Evolutionary conservation across 2,888 invertebrate genomes (phyloP).

Genomic region (Subacronicta megacephala): DNA sequence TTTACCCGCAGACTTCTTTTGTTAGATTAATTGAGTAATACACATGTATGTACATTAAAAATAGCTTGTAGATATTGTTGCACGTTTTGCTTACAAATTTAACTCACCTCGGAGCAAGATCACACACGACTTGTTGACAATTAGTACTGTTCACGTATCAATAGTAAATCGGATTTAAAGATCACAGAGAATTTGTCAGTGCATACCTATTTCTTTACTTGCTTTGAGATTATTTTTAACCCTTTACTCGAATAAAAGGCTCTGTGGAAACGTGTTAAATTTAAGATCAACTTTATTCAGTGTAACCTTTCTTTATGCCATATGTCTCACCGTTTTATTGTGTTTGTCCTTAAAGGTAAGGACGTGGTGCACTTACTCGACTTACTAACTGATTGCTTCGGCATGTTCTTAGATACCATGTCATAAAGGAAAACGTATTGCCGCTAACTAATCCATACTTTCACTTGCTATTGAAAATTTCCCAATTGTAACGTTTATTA

Average conservation of each 20-base stretch:
- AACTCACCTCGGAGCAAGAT: slow-evolving; percentile 10
- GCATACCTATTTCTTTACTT: slow-evolving; percentile 2
- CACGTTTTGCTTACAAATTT: slow-evolving; percentile 10
- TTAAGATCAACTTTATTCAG: neutral
- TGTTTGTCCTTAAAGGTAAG: no score
- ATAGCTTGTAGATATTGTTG: neutral
- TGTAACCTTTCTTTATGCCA: no score
- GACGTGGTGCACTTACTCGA: no score
- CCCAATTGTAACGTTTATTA: no score
- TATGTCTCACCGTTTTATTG: no score
- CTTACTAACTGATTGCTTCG: no score
- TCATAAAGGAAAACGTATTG: no score
- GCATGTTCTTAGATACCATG: no score
- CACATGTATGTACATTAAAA: neutral
- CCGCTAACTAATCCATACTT: no score
- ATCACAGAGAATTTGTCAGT: slow-evolving; percentile 17
- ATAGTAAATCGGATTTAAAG: slow-evolving; percentile 36
- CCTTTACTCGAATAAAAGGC: neutral
- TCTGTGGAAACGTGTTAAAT: neutral
- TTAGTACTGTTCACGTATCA: slow-evolving; percentile 26
- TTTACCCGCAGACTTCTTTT: neutral
- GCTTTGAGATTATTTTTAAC: neutral
- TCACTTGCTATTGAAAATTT: no score
- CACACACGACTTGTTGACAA: slow-evolving; percentile 26
- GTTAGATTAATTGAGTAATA: slow-evolving; percentile 11